phyloP scores from a whole-genome alignment of 2,888 invertebrate species.

The Pomacea canaliculata region DNA sequence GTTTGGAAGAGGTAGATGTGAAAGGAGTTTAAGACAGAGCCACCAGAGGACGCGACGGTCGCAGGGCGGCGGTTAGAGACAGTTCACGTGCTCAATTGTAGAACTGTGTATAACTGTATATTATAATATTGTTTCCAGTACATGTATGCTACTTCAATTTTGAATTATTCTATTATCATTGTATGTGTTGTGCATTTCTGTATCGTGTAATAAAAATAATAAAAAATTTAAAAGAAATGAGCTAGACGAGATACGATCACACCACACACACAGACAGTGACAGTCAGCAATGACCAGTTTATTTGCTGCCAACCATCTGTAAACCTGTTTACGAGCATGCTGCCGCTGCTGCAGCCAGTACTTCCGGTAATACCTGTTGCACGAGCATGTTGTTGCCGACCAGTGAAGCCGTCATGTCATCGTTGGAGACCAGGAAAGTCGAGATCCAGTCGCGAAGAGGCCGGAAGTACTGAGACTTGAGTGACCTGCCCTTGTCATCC shows the following conservation, averaged over 20 bases:
- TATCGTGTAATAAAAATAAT: too few relatives aligned
- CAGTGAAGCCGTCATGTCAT: slow-evolving; percentile 66
- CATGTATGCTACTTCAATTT: too few relatives aligned
- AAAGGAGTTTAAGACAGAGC: neutral
- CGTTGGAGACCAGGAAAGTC: slow-evolving; percentile 61
- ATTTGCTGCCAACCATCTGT: too few relatives aligned
- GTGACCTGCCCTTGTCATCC: slow-evolving; percentile 47
- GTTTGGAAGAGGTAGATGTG: neutral
- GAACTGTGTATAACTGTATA: too few relatives aligned
- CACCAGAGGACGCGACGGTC: neutral
- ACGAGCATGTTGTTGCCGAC: slow-evolving; percentile 66
- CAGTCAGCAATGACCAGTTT: too few relatives aligned
- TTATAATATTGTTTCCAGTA: too few relatives aligned
- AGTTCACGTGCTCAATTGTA: neutral
- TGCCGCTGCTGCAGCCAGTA: slow-evolving; percentile 65
- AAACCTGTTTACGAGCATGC: slow-evolving; percentile 39
- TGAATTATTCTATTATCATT: too few relatives aligned
- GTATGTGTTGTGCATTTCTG: too few relatives aligned
- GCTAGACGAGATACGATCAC: too few relatives aligned
- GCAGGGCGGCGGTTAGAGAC: neutral
- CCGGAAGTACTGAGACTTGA: slow-evolving; percentile 53
- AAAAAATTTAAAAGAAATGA: too few relatives aligned
- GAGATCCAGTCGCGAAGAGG: slow-evolving; percentile 63
- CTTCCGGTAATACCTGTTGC: slow-evolving; percentile 66
- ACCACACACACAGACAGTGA: too few relatives aligned